These are phyloP conservation scores for Mus pahari DNA, from an alignment of 2,113 vertebrate species.

Conservation along the genomic window DNA sequence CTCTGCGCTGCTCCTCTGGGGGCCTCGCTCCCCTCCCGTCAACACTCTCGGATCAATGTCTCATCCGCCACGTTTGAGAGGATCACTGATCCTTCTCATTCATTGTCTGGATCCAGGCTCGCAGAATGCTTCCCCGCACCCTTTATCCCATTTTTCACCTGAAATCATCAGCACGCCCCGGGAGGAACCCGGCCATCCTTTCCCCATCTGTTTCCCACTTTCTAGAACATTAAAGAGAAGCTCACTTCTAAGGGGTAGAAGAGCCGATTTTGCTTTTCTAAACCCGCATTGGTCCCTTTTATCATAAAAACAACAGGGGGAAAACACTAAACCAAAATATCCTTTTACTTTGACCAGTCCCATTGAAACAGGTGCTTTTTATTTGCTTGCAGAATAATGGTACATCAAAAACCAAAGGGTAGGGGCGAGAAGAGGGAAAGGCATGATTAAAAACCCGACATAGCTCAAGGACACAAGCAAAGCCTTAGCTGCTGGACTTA, in stretches of 20 bases:
- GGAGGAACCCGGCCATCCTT: background rate
- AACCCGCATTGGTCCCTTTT: conserved; percentile 79
- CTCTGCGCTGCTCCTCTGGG: background rate
- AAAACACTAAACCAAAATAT: conserved; percentile 72
- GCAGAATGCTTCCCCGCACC: background rate
- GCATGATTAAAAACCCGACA: conserved; percentile 56
- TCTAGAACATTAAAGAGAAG: conserved; percentile 25
- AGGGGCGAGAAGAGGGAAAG: background rate
- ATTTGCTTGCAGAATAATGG: conserved; percentile 42
- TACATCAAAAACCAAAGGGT: conserved; percentile 53
- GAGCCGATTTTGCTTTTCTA: conserved; percentile 60
- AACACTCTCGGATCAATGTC: conserved; percentile 65
- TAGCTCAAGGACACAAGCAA: conserved; percentile 41
- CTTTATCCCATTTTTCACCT: conserved; percentile 42
- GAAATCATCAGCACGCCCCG: background rate
- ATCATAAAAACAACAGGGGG: conserved; percentile 78
- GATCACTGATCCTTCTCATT: conserved; percentile 56
- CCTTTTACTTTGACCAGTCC: conserved; percentile 70
- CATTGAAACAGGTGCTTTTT: conserved; percentile 33
- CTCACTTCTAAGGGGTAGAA: conserved; percentile 25
- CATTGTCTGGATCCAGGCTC: conserved; percentile 45
- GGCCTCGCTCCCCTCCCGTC: background rate
- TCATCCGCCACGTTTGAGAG: background rate
- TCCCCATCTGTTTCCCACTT: background rate
- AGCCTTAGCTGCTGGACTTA: conserved; percentile 66